These are phyloP conservation scores for Neoarius graeffei DNA, from an alignment of 2,113 vertebrate genomes.

Conservation along the genomic window DNA sequence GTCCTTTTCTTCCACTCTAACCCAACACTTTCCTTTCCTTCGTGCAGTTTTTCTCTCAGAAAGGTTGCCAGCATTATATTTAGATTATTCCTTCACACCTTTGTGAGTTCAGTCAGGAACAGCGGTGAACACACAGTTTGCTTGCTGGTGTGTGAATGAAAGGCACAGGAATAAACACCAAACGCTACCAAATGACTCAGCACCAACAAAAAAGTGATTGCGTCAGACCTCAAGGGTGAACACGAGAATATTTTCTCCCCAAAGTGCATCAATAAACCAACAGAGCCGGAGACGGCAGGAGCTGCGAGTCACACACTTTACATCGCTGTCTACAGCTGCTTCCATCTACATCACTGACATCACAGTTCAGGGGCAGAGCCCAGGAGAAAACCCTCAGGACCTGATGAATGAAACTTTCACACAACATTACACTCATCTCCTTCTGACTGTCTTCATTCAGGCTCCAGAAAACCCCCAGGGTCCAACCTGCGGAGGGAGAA, in stretches of 20 bases:
- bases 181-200: constrained; percentile 12
- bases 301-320: neutral
- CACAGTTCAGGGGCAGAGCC: neutral
- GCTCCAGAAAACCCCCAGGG: too few relatives aligned
- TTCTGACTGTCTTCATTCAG: neutral
- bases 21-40: neutral
- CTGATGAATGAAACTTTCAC: neutral
- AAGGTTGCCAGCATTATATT: neutral
- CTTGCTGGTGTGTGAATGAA: neutral
- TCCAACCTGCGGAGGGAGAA: too few relatives aligned
- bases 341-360: neutral
- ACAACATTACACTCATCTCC: neutral
- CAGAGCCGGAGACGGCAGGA: neutral
- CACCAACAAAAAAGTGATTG: neutral
- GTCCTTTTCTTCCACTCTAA: neutral
- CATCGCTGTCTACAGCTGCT: neutral
- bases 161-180: neutral
- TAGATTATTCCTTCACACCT: neutral
- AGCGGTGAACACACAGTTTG: neutral
- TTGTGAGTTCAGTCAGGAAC: neutral
- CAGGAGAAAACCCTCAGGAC: neutral
- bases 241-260: neutral
- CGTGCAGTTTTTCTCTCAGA: neutral
- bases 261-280: constrained; percentile 38
- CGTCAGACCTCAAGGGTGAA: constrained; percentile 1